These are phyloP conservation scores for Pinna nobilis DNA, from an alignment of 1,140 invertebrate species.

Conservation along the genomic window DNA sequence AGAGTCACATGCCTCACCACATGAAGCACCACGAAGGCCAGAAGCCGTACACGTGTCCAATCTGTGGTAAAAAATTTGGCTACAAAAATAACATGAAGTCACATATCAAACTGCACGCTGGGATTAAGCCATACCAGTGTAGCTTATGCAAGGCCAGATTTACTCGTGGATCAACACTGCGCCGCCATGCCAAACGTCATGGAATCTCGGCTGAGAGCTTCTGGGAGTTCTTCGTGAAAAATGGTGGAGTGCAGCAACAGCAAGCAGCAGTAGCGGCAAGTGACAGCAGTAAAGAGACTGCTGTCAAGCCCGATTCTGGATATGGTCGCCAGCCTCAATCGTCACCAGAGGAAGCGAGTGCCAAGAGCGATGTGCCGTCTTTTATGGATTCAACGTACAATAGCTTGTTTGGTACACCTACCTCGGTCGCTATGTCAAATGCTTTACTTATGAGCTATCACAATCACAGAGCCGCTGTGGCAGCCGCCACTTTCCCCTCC, in stretches of 20 bases:
- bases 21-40: slow-evolving; percentile 77
- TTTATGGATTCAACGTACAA: slow-evolving; percentile 31
- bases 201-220: slow-evolving; percentile 62
- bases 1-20: slow-evolving; percentile 65
- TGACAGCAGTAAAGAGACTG: slow-evolving; percentile 14
- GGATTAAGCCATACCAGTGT: slow-evolving; percentile 78
- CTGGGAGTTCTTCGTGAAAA: slow-evolving; percentile 63
- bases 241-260: slow-evolving; percentile 28
- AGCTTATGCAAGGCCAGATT: slow-evolving; percentile 76
- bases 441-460: slow-evolving; percentile 45
- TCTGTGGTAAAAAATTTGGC: slow-evolving; percentile 79
- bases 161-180: slow-evolving; percentile 65
- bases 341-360: slow-evolving; percentile 27
- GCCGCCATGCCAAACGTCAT: slow-evolving; percentile 66
- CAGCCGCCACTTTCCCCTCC: slow-evolving; percentile 48
- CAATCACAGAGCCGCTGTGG: slow-evolving; percentile 41
- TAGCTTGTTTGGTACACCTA: slow-evolving; percentile 33
- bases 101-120: slow-evolving; percentile 77
- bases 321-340: not conserved
- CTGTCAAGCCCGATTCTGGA: slow-evolving; percentile 21
- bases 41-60: slow-evolving; percentile 78
- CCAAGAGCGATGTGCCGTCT: slow-evolving; percentile 32
- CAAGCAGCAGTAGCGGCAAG: slow-evolving; percentile 29
- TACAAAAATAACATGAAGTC: slow-evolving; percentile 78
- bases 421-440: slow-evolving; percentile 44